A percentile compares a stretch with the other conserved stretches of the same genome.
Conservation (phyloP, 1,140 invertebrate genomes). For the Pseudomyrmex flavicornis region DNA sequence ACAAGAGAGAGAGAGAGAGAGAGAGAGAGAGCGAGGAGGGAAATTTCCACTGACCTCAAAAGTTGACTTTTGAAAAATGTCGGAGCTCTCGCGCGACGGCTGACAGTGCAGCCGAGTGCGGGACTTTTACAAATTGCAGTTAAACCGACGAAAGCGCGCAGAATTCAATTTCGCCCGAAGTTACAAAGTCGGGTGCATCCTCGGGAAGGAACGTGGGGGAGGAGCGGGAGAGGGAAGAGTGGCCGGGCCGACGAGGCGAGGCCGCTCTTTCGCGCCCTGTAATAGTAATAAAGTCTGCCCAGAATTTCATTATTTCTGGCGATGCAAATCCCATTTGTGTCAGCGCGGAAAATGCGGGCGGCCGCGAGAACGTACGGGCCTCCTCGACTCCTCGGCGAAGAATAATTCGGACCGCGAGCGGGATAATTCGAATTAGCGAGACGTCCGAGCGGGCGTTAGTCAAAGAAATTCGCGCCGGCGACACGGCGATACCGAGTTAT, state of each 20-base stretch:
- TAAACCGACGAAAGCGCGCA: constrained; percentile 61
- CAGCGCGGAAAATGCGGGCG: constrained; percentile 44
- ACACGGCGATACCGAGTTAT: constrained; percentile 1
- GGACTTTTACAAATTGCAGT: constrained; percentile 60
- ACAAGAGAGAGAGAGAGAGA: not conserved
- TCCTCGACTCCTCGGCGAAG: not conserved
- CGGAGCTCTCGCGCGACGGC: constrained; percentile 17
- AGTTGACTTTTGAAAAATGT: constrained; percentile 62
- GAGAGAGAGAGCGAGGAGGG: not conserved
- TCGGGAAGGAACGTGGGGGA: not conserved
- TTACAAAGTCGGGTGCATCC: constrained; percentile 54
- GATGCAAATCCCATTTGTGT: constrained; percentile 61
- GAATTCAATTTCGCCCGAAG: constrained; percentile 58
- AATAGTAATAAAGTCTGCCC: constrained; percentile 59
- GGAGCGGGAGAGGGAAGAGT: not conserved
- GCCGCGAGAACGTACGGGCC: not conserved
- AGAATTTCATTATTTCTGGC: constrained; percentile 60
- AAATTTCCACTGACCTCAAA: constrained; percentile 40
- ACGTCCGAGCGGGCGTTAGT: constrained; percentile 42
- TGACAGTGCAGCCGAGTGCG: constrained; percentile 47
- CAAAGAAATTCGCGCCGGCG: constrained; percentile 30
- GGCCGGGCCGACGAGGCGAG: not conserved
- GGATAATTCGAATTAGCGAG: constrained; percentile 50
- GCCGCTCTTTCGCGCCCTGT: constrained; percentile 11
- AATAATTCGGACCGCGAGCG: constrained; percentile 18